Evolutionary conservation across 2,797 vertebrate genomes (phyloP).

Genomic region (Xenops minutus): DNA sequence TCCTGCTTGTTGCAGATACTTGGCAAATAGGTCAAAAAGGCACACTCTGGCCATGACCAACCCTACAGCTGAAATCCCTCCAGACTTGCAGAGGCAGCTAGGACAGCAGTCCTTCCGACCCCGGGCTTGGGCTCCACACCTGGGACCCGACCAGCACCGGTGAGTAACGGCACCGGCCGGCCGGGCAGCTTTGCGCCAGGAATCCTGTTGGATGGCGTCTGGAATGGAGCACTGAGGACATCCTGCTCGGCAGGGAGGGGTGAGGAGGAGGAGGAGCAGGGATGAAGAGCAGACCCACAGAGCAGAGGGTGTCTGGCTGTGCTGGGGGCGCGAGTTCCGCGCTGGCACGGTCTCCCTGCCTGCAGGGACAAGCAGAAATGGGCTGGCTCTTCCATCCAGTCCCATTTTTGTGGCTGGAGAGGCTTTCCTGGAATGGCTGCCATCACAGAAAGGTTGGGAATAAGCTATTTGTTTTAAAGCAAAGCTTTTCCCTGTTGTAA

Average conservation of each 20-base stretch:
- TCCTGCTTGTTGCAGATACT: constrained; percentile 95
- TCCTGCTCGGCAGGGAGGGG: constrained; percentile 31
- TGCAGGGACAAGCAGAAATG: neutral
- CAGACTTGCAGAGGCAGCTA: constrained; percentile 90
- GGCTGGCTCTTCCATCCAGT: neutral
- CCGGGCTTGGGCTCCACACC: constrained; percentile 90
- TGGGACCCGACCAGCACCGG: constrained; percentile 89
- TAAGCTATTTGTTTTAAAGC: fast-evolving
- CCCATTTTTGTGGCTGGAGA: neutral
- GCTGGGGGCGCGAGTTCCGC: neutral
- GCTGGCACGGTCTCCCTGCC: neutral
- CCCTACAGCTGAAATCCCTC: constrained; percentile 91
- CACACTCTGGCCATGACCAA: constrained; percentile 97
- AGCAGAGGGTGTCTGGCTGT: neutral
- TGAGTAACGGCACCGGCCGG: constrained; percentile 84
- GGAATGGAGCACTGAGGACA: constrained; percentile 23
- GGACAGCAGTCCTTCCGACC: constrained; percentile 90
- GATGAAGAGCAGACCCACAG: neutral
- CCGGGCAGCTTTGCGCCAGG: constrained; percentile 50
- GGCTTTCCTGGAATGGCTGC: neutral
- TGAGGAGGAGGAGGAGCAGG: constrained; percentile 19
- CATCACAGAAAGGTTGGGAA: neutral
- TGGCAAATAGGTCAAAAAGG: constrained; percentile 99
- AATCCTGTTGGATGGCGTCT: neutral
- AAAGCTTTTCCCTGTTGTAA: neutral